Evolutionary conservation across 2,113 vertebrate species (phyloP).

Genomic region (Tachuris rubrigastra): DNA sequence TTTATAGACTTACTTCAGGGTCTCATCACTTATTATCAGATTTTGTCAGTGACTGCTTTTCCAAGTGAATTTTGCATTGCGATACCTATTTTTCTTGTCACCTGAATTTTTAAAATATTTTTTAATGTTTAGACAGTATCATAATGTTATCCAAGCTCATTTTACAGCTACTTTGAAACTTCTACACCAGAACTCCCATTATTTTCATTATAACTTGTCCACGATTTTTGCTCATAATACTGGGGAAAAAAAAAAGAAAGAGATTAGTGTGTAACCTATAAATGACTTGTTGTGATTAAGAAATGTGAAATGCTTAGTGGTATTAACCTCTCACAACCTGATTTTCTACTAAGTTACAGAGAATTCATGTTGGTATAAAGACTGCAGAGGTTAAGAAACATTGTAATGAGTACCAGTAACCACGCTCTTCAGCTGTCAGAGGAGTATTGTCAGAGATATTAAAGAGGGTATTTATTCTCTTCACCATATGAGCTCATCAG

Average conservation of each 20-base stretch:
- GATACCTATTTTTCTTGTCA: not conserved
- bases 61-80: constrained; percentile 13
- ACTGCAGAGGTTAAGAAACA: not conserved
- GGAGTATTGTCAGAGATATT: not conserved
- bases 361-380: not conserved
- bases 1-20: constrained; percentile 39
- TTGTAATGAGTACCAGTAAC: not conserved
- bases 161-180: not conserved
- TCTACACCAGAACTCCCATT: not conserved
- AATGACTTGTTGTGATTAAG: not conserved
- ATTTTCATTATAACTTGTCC: not conserved
- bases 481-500: not conserved
- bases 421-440: not conserved
- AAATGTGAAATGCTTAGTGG: not conserved
- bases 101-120: not conserved
- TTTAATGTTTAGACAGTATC: not conserved
- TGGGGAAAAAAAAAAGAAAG: not conserved
- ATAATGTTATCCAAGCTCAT: not conserved
- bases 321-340: not conserved
- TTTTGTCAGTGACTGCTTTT: constrained; percentile 21
- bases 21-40: constrained; percentile 24
- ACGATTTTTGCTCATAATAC: not conserved
- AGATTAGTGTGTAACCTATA: not conserved
- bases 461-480: not conserved
- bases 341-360: not conserved